A percentile compares a stretch with the other conserved stretches of the same genome.
These are phyloP conservation scores for Clupea harengus DNA, from an alignment of 2,113 vertebrate species.

Conservation along the genomic window DNA sequence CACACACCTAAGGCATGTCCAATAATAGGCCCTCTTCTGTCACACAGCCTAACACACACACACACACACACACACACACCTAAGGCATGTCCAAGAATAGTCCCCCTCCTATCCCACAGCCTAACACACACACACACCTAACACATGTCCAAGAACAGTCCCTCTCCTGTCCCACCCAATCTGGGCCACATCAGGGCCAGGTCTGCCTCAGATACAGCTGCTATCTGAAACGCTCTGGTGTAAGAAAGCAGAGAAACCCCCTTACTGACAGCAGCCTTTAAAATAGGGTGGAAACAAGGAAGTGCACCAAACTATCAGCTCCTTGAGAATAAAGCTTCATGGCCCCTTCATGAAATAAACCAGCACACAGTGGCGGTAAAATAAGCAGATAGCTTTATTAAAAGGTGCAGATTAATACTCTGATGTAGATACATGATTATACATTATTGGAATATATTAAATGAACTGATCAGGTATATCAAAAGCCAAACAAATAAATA, in stretches of 20 bases:
- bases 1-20: no score
- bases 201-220: not conserved
- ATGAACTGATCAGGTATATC: not conserved
- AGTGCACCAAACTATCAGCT: not conserved
- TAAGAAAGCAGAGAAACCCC: not conserved
- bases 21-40: no score
- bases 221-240: not conserved
- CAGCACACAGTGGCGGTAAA: not conserved
- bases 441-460: constrained; percentile 6
- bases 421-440: constrained; percentile 3
- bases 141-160: no score
- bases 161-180: not conserved
- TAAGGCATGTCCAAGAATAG: no score
- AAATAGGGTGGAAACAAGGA: not conserved
- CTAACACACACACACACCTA: no score
- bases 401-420: constrained; percentile 14
- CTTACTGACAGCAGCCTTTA: not conserved
- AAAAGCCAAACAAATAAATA: constrained; percentile 9
- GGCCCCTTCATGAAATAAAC: not conserved
- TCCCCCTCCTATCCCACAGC: no score
- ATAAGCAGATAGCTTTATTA: constrained; percentile 10
- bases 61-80: no score
- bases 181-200: not conserved
- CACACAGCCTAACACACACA: no score
- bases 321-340: not conserved